phyloP scores from a whole-genome alignment of 2,888 invertebrate genomes.

The Tetropium fuscum region DNA sequence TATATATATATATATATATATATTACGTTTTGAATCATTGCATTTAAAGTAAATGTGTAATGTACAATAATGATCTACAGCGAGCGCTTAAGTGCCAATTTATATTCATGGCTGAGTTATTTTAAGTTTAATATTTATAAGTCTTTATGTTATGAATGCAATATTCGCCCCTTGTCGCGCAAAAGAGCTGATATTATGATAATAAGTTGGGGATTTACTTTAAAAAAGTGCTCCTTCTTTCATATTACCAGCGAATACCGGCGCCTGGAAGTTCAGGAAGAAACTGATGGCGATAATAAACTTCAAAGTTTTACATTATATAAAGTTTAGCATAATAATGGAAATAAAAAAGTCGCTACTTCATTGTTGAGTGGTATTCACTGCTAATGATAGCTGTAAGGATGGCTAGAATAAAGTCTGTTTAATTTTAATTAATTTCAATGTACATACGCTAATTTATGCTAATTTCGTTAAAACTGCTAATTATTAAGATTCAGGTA shows the following conservation, averaged over 20 bases:
- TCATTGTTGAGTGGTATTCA: too few species aligned
- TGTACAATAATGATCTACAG: conserved; percentile 10
- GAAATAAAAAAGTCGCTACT: conserved; percentile 7
- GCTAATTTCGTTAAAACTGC: too few species aligned
- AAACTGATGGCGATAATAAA: conserved; percentile 45
- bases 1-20: too few species aligned
- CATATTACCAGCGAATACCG: conserved; percentile 21
- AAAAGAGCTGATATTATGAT: conserved; percentile 48
- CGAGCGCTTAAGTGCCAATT: conserved; percentile 27
- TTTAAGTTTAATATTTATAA: conserved; percentile 38
- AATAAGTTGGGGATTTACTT: conserved; percentile 46
- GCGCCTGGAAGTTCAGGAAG: conserved; percentile 29
- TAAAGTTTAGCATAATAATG: conserved; percentile 30
- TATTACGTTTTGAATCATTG: background rate
- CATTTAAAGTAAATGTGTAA: background rate
- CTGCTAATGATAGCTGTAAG: too few species aligned
- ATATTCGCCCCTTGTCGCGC: conserved; percentile 45
- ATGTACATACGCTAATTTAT: too few species aligned
- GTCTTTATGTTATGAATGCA: conserved; percentile 44
- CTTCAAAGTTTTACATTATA: conserved; percentile 40
- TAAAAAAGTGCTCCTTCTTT: conserved; percentile 39
- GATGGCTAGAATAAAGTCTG: too few species aligned
- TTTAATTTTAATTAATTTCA: too few species aligned
- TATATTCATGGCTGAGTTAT: conserved; percentile 36
- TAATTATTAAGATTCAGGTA: too few species aligned